Evolutionary conservation across 2,888 invertebrate species (phyloP), one percentile per base, ranked within the genome.

Genomic region (Aphodius granarius): DNA sequence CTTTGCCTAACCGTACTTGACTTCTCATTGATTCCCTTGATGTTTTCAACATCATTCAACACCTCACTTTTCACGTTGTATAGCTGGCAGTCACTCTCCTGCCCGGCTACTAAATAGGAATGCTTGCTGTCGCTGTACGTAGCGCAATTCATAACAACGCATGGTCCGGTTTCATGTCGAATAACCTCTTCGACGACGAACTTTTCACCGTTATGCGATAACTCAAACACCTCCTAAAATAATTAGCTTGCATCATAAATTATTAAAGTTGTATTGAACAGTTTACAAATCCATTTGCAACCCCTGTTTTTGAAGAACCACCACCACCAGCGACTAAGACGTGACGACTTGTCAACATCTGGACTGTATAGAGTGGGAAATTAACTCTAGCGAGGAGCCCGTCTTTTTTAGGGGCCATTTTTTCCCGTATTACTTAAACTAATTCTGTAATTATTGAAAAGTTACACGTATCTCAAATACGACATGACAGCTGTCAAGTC

Each of bases 291-390:
- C 97, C 97, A 91, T 99, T 99, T 63, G 95, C 94, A 75, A 99
- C 96, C 74, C 99, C 99, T 68, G 98, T 98, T 87, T 97, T 98
- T 16, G 98, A 94, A 63, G 96, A 94, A 75, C 99, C 99, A 77
- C 99, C 99, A 74, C 99, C 99, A 74, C 99, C 99, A 78, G 96
- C 98, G 71, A 99, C 97, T 78, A 99, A 89, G 82, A 99, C 94
- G 89, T 98, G 97, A 81, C 97, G 92, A 87, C 95, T 95, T 23
- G 96, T 96, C 77, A 98, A 89, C 90, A 96, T 94, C 88, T 95
- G 94, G 43, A 98, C 90, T 2, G 95, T 93, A 86, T 97, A 98
- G 77, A 97, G 90, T 4, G 98, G 98, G 89, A 97, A 97, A 90
- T 97, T 96, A 71, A 97, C 95, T 84, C 94, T 91, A 78, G 96